A percentile compares a stretch with the other conserved stretches of the same genome.
Conservation (phyloP, 2,113 vertebrate genomes). For the Emberiza fucata region DNA sequence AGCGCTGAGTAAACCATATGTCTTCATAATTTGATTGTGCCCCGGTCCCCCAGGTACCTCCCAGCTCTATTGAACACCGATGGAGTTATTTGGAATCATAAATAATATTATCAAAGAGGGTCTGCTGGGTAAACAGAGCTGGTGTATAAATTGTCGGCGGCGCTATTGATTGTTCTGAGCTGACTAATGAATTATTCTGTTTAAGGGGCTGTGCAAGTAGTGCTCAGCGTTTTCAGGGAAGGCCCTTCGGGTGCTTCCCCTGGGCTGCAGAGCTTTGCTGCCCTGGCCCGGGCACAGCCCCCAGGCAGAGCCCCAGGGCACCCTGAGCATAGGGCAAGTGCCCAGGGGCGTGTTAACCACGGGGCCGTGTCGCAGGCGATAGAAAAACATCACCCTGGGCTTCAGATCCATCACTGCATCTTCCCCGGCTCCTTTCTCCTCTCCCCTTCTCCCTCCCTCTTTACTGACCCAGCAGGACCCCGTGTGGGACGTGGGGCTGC, state of each 20-base stretch:
- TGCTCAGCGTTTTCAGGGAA: neutral
- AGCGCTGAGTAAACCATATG: slow-evolving; percentile 63
- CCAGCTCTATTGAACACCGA: slow-evolving; percentile 72
- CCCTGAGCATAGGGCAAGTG: neutral
- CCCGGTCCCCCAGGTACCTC: slow-evolving; percentile 61
- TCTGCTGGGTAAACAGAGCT: slow-evolving; percentile 76
- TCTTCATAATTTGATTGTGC: slow-evolving; percentile 77
- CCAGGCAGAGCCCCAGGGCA: fast-evolving
- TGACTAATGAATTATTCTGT: slow-evolving; percentile 79
- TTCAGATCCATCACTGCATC: neutral
- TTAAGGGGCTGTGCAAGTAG: slow-evolving; percentile 66
- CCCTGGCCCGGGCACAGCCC: neutral
- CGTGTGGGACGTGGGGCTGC: neutral
- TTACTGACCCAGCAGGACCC: fast-evolving
- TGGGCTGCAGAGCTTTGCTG: neutral
- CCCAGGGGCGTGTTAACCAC: neutral
- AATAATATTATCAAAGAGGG: slow-evolving; percentile 80
- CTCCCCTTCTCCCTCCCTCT: neutral
- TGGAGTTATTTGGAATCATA: slow-evolving; percentile 79
- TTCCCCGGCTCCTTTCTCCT: neutral
- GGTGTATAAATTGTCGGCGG: slow-evolving; percentile 65
- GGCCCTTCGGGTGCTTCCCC: slow-evolving; percentile 19
- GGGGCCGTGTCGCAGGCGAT: neutral
- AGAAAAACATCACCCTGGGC: neutral
- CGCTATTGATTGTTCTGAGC: slow-evolving; percentile 72